Percentiles rank a stretch among this genome's conserved stretches.
Conservation (phyloP, 2,888 invertebrate genomes). For the Xylophagus ater region DNA sequence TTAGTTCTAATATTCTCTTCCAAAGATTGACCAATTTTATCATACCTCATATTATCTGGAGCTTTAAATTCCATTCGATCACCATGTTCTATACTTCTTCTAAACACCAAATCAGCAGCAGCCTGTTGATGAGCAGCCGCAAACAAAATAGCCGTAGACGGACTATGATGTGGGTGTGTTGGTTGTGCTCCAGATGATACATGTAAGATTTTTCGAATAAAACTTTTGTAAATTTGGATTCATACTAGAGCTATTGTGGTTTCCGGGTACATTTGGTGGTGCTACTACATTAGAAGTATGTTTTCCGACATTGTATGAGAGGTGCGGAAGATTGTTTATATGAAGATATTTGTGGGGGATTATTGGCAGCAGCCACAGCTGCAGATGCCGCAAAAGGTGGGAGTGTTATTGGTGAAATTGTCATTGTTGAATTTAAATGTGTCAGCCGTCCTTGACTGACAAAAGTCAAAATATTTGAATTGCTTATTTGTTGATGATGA, state of each 20-base stretch:
- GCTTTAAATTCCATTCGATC: slow-evolving; percentile 20
- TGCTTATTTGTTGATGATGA: slow-evolving; percentile 23
- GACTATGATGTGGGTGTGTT: slow-evolving; percentile 13
- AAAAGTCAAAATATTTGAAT: slow-evolving; percentile 30
- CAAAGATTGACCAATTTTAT: slow-evolving; percentile 11
- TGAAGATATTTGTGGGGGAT: slow-evolving; percentile 8
- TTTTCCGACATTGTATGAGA: slow-evolving; percentile 7
- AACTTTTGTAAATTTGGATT: slow-evolving; percentile 12
- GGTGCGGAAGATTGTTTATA: slow-evolving; percentile 12
- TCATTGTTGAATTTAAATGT: slow-evolving; percentile 36
- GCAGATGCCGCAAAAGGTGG: slow-evolving; percentile 21
- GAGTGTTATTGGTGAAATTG: slow-evolving; percentile 38
- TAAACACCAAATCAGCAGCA: slow-evolving; percentile 8
- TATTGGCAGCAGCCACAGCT: slow-evolving; percentile 17
- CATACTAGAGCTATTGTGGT: slow-evolving; percentile 21
- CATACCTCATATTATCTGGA: slow-evolving; percentile 18
- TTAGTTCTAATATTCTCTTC: slow-evolving; percentile 28
- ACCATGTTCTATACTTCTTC: slow-evolving; percentile 12
- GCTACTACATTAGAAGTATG: slow-evolving; percentile 16
- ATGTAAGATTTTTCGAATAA: slow-evolving; percentile 17
- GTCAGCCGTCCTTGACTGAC: slow-evolving; percentile 36
- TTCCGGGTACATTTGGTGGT: slow-evolving; percentile 25
- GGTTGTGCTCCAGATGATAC: slow-evolving; percentile 8
- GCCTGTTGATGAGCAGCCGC: slow-evolving; percentile 18
- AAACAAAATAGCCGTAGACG: slow-evolving; percentile 19